phyloP scores from a whole-genome alignment of 2,888 invertebrate genomes.

The Maniola hyperantus region DNA sequence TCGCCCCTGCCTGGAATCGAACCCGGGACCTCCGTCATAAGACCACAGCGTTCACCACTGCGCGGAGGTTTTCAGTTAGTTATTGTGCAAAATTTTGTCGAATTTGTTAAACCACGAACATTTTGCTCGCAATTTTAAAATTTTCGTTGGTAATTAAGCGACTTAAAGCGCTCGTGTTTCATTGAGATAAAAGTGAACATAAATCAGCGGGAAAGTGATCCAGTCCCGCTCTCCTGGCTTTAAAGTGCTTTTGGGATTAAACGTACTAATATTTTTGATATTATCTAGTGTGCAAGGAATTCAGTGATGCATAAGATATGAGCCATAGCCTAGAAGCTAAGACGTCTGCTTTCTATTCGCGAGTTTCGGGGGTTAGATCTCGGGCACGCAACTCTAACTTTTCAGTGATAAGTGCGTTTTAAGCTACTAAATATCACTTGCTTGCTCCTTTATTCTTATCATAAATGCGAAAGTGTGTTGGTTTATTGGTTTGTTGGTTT shows the following conservation, averaged over 20 bases:
- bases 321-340: too few species aligned
- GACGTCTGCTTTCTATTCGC: too few species aligned
- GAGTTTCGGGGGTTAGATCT: too few species aligned
- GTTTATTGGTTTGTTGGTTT: too few species aligned
- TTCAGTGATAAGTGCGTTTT: too few species aligned
- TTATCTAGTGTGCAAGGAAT: not conserved
- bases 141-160: constrained; percentile 29
- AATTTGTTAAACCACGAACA: not conserved
- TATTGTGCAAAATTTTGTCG: not conserved
- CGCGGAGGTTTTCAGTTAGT: not conserved
- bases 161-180: constrained; percentile 28
- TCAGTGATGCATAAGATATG: not conserved
- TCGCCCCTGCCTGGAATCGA: too few species aligned
- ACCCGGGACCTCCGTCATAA: too few species aligned
- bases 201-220: constrained; percentile 27
- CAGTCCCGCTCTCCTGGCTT: constrained; percentile 14
- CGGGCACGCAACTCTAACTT: too few species aligned
- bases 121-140: constrained; percentile 9
- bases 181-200: constrained; percentile 32
- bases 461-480: too few species aligned
- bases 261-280: not conserved
- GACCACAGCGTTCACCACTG: too few species aligned
- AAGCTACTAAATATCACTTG: too few species aligned
- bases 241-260: constrained; percentile 19
- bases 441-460: too few species aligned